phyloP scores from a whole-genome alignment of 2,888 invertebrate genomes.

The Tachina grossa region DNA sequence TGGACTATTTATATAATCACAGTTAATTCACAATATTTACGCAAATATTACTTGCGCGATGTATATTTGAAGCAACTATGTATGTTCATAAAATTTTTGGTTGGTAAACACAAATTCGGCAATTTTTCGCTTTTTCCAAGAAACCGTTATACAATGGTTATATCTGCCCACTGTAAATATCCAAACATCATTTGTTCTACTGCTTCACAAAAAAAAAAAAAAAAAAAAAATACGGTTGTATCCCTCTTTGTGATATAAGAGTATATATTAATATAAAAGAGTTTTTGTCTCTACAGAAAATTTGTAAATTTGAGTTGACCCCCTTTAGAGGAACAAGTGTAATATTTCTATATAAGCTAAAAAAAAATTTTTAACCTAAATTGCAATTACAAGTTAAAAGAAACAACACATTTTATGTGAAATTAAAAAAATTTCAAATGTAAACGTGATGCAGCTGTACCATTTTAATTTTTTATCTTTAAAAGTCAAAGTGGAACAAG shows the following conservation, averaged over 20 bases:
- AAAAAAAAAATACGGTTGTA: no score
- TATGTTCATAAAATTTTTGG: neutral
- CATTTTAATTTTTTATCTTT: conserved; percentile 22
- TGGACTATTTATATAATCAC: neutral
- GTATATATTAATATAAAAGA: no score
- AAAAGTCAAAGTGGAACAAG: conserved; percentile 52
- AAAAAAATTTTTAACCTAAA: neutral
- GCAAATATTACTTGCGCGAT: conserved; percentile 9
- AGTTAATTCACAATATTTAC: neutral
- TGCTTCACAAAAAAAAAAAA: no score
- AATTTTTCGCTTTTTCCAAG: no score
- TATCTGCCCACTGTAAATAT: no score
- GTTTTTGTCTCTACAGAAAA: no score
- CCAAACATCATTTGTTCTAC: no score
- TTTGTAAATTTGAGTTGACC: no score
- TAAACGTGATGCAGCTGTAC: conserved; percentile 36
- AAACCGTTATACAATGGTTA: no score
- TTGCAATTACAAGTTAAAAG: neutral
- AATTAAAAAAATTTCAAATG: conserved; percentile 4
- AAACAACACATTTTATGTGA: neutral
- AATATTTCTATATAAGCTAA: neutral
- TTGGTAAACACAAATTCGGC: no score
- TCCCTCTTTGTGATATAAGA: no score
- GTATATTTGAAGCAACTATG: neutral
- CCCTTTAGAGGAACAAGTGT: no score